Base-by-base conservation (phyloP, 2,113 vertebrate genomes). In the Oncorhynchus tshawytscha region DNA sequence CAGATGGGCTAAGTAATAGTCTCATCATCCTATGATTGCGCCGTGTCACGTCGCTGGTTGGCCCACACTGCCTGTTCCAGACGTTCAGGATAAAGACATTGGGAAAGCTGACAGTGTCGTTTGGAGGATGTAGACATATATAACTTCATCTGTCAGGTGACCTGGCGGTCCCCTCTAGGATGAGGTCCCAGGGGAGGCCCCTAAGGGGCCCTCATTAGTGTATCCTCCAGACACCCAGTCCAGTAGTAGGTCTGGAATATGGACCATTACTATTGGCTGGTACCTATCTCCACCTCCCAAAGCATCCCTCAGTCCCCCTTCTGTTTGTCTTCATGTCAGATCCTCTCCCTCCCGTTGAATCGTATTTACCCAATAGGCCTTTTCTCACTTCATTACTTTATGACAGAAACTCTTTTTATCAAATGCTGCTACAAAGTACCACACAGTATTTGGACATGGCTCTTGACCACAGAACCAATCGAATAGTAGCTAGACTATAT, bases 301-400 rank as follows among this genome's bases (percentile, higher is more conserved):
- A 68, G 25, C 31, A 39, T 66, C 25, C 31, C 67, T 67, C 29
- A 12, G 25, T 67, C 66, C 15, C 66, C 29, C 13, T 54, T 67
- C 66, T 34, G 27, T 67, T 34, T 67, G 81, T 87, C 87, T 77
- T 31, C 18, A 29, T 67, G 29, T 34, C 66, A 18, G 13, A n/a
- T 27, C 67, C 67, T 34, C 66, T 68, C 66, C 15, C 18, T 39
- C 5, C 31, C 67, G 1, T 62, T 62, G 59, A 62, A 22, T 68
- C 67, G 45, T 39, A 18, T 39, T 68, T 67, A 27, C 67, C 8
- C 25, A 68, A 34, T 39, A 6, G 16, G 67, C 3, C 31, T 34
- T 34, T 68, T 34, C 39, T 12, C 39, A 45, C 39, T 45, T 45
- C 39, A 68, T 68, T 68, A 68, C 67, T 68, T 68, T 34, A 20